phyloP scores from a whole-genome alignment of 2,888 invertebrate genomes.

The Eudasyphora cyanicolor region DNA sequence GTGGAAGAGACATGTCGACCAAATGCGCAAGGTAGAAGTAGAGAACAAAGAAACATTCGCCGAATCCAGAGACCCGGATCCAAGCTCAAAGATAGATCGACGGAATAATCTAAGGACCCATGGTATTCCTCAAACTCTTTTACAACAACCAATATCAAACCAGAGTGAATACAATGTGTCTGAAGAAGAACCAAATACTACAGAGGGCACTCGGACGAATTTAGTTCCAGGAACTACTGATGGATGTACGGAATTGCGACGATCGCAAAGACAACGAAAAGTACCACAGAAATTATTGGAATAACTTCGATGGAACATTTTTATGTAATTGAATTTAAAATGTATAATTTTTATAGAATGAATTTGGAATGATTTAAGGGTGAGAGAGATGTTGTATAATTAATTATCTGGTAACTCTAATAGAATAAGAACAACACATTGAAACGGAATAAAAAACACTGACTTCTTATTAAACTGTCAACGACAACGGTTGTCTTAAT shows the following conservation, averaged over 20 bases:
- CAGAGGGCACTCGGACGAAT: neutral
- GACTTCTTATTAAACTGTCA: too few species aligned
- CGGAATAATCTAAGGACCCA: neutral
- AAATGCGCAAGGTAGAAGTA: slow-evolving; percentile 19
- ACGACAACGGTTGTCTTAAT: too few species aligned
- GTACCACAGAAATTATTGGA: neutral
- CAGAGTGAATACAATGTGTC: neutral
- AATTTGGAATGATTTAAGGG: too few species aligned
- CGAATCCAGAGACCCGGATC: neutral
- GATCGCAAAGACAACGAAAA: neutral
- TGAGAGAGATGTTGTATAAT: too few species aligned
- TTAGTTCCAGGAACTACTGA: neutral
- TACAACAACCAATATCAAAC: neutral
- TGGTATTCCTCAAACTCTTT: neutral
- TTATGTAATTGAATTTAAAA: too few species aligned
- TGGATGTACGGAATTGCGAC: neutral
- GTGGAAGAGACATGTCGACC: slow-evolving; percentile 53
- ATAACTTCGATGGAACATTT: too few species aligned
- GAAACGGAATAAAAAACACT: too few species aligned
- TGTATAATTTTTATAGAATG: too few species aligned
- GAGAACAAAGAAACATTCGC: neutral
- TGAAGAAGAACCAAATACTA: too few species aligned
- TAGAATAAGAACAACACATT: too few species aligned
- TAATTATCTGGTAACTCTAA: too few species aligned
- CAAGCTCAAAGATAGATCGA: neutral